Base-by-base conservation (phyloP, 1,140 invertebrate species). In the Hydropsyche tenuis region DNA sequence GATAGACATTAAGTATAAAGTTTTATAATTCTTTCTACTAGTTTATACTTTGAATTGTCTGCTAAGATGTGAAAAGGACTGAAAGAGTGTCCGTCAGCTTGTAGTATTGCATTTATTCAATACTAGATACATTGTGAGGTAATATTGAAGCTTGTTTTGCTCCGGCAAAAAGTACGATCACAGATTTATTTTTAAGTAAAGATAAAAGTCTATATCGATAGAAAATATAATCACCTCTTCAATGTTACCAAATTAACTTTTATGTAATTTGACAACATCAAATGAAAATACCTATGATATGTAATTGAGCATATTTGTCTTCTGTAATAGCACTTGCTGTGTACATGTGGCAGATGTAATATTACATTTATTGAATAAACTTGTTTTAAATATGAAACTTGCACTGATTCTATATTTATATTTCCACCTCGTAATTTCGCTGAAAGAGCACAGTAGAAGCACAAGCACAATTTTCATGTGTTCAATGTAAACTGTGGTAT, bases 21-120 rank as follows among this genome's bases (percentile, higher is more conserved):
- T 77, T 77, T 77, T 77, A 77, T 77, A 77, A 74, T 77, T 77
- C 73, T 74, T 77, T 75, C 76, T 74, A 74, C 72, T 77, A 77
- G 76, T 75, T 73, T 69, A 74, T 74, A 77, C 30, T 37, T 37
- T 37, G 30, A 37, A 37, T 72, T 69, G 23, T 75, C 60, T 65
- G 69, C 64, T 75, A 72, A 68, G 64, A 65, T 75, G 25, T 73
- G 73, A 75, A 48, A 73, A 73, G 71, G 73, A 69, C 76, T 73
- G 73, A 60, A 75, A 75, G 25, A 25, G 25, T 63, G 48, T 62
- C 72, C 69, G 66, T 73, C 74, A 71, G 76, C 76, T 77, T 77
- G 76, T 77, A 77, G 76, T 73, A 46, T 75, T 72, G 76, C 76
- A 77, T 77, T 76, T 77, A 77, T 77, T 72, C 37, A 75, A 72